Percentiles rank a stretch among this genome's conserved stretches.
Conservation (phyloP, 2,113 vertebrate genomes). For the Melanocharis versteri region DNA sequence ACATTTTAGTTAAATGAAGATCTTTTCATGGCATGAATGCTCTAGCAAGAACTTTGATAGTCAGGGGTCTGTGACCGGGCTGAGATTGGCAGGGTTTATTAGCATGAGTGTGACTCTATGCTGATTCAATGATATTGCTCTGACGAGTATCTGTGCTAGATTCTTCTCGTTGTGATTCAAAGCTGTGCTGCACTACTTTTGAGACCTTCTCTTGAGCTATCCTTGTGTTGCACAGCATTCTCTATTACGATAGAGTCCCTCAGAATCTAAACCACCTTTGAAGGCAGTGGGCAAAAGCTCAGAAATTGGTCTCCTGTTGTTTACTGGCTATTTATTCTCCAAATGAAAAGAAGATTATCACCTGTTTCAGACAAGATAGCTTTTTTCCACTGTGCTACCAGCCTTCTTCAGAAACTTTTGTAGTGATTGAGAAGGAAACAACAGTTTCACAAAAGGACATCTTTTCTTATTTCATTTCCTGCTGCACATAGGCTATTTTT, state of each 20-base stretch:
- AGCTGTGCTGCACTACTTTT: background rate
- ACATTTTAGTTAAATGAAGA: background rate
- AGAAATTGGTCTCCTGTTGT: background rate
- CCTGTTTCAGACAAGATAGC: background rate
- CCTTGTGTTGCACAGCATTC: background rate
- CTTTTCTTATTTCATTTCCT: background rate
- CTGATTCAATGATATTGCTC: background rate
- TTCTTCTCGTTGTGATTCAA: background rate
- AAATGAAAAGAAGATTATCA: background rate
- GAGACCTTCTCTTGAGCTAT: background rate
- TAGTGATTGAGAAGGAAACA: background rate
- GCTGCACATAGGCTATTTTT: background rate
- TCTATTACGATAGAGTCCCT: background rate
- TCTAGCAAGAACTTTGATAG: background rate
- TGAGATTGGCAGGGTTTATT: background rate
- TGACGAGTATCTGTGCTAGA: background rate
- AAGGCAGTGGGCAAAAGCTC: background rate
- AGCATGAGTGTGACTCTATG: background rate
- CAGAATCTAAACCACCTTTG: background rate
- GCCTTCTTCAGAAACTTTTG: background rate
- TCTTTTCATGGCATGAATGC: background rate
- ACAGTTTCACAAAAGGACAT: background rate
- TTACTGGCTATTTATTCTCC: background rate
- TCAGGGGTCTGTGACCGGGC: background rate
- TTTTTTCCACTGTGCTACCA: background rate